These are phyloP conservation scores for Spicauda simplicius DNA, from an alignment of 2,888 invertebrate species.

Conservation along the genomic window DNA sequence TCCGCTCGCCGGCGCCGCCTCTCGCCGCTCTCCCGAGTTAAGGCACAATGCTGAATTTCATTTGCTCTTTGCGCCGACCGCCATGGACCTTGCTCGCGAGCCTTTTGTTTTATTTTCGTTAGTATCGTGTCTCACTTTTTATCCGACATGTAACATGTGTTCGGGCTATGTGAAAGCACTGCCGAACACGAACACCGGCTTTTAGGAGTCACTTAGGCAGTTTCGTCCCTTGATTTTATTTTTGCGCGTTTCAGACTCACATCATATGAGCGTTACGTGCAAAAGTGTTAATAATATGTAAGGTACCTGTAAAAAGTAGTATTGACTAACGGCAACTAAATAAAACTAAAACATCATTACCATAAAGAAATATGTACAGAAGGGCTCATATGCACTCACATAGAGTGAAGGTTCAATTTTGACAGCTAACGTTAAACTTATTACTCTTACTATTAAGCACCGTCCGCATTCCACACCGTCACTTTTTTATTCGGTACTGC, in stretches of 20 bases:
- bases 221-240: not conserved
- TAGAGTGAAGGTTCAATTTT: constrained; percentile 30
- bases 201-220: not conserved
- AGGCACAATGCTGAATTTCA: constrained; percentile 80
- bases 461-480: constrained; percentile 73
- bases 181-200: constrained; percentile 14
- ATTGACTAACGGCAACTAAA: too few relatives aligned
- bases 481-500: constrained; percentile 73
- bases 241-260: not conserved
- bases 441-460: constrained; percentile 51
- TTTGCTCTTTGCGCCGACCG: constrained; percentile 70
- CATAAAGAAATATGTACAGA: not conserved
- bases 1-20: constrained; percentile 69
- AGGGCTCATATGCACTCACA: not conserved
- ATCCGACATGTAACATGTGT: constrained; percentile 39
- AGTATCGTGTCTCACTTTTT: constrained; percentile 36
- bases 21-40: constrained; percentile 69
- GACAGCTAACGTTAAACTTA: constrained; percentile 37
- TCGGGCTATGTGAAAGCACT: constrained; percentile 26
- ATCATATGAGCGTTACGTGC: not conserved
- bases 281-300: too few relatives aligned
- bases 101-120: constrained; percentile 50
- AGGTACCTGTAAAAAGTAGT: too few relatives aligned
- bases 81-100: constrained; percentile 54
- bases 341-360: not conserved